Evolutionary conservation across 2,888 invertebrate species (phyloP).

Genomic region (Chironomus riparius): DNA sequence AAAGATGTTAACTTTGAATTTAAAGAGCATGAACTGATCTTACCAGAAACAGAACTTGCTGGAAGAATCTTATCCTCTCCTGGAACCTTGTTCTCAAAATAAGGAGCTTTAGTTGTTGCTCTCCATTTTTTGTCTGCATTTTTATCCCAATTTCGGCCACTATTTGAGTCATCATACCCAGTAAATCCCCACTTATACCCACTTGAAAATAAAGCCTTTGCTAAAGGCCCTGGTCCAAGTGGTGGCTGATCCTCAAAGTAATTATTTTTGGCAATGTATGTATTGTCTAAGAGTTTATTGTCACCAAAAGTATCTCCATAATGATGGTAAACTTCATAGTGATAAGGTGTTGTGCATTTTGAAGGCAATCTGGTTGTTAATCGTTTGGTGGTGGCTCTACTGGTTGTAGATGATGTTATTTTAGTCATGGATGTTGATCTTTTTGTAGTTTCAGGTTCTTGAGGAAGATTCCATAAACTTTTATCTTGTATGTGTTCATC

Average conservation of each 20-base stretch:
- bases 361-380: no score
- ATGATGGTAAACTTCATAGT: neutral
- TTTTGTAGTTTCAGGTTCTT: no score
- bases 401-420: no score
- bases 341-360: no score
- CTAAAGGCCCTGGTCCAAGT: neutral
- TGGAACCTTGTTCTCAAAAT: conserved; percentile 16
- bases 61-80: neutral
- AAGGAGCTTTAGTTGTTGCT: conserved; percentile 16
- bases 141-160: neutral
- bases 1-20: neutral
- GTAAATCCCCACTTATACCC: neutral
- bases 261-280: neutral
- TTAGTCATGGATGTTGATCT: no score
- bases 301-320: neutral
- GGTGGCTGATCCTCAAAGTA: neutral
- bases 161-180: neutral
- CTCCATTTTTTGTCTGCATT: conserved; percentile 3
- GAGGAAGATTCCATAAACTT: no score
- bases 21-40: neutral
- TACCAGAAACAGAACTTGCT: neutral
- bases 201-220: conserved; percentile 6
- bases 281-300: neutral
- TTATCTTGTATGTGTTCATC: no score
- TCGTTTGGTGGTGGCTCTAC: no score